Conservation (phyloP, 2,797 vertebrate genomes). For the Oreortyx pictus region DNA sequence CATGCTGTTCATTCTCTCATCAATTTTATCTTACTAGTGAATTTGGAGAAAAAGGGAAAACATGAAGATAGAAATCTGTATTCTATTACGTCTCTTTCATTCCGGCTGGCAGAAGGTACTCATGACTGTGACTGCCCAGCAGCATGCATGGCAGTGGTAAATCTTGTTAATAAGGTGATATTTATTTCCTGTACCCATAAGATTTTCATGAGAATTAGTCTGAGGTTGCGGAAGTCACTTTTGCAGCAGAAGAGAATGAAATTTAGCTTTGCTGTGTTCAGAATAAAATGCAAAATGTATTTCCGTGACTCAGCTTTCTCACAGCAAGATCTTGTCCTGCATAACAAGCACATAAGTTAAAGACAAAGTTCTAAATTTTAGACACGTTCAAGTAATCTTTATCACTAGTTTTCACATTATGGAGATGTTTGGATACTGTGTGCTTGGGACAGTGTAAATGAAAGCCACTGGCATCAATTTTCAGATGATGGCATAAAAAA, state of each 20-base stretch:
- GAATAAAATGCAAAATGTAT: not conserved
- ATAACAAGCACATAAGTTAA: not conserved
- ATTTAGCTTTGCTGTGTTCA: not conserved
- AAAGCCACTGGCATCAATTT: not conserved
- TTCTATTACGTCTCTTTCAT: not conserved
- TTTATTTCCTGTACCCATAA: not conserved
- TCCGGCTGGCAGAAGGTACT: not conserved
- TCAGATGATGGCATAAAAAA: not conserved
- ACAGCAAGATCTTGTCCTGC: not conserved
- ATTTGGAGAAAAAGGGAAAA: not conserved
- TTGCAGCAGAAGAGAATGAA: not conserved
- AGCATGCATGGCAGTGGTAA: not conserved
- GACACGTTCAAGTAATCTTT: not conserved
- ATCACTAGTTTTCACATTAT: not conserved
- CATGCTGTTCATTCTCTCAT: not conserved
- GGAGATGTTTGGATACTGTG: not conserved
- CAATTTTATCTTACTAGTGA: not conserved
- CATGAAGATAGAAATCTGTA: not conserved
- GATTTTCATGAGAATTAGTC: not conserved
- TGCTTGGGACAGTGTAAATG: not conserved
- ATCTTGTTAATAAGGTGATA: not conserved
- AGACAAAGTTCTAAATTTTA: not conserved
- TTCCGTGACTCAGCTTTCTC: constrained; percentile 11
- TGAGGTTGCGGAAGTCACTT: not conserved
- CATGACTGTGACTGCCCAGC: not conserved